Base-by-base conservation (phyloP, 2,797 vertebrate species). In the Pelodytes ibericus region DNA sequence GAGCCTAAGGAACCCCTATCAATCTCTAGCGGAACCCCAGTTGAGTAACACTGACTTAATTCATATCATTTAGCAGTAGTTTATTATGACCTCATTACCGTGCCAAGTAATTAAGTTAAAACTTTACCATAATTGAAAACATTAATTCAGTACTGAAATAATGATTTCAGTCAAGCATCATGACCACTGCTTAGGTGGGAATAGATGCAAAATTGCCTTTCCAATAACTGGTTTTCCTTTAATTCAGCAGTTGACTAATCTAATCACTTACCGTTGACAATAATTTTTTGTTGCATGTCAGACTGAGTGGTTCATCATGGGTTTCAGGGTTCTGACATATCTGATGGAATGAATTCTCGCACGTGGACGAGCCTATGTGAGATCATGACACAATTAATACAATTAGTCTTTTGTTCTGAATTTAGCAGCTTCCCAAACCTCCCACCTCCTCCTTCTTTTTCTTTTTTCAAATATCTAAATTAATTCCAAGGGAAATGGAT, bases 361-460 rank as follows among this genome's bases (percentile, higher is more conserved):
- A 47, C 16, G 20, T 65, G 63, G 25, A 31, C 85, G 80, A 90
- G 88, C 84, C 84, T 83, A 72, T 87, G 86, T 88, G 72, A 87
- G 88, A 82, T 85, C 81, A 83, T 83, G 80, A 86, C 85, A 85
- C 88, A 89, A 90, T 90, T 88, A 86, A 85, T 87, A 83, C 81
- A 89, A 90, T 90, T 89, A 90, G 87, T 81, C 79, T 80, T 86
- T 87, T 89, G 82, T 86, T 88, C 87, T 87, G 87, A 88, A 88
- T 88, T 86, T 84, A 85, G 84, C 86, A 86, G 80, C 61, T 79
- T 84, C 18, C 10, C 2, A 53, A 33, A 10, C 33, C 36, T 86
- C 86, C 82, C 65, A 63, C 77, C 71, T 18, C n/a, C 61, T 30
- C 5, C 57, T 36, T 67, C 67, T 84, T 86, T 49, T 2, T 49